Evolutionary conservation across 2,113 vertebrate genomes (phyloP).

Genomic region (Myotis yumanensis): DNA sequence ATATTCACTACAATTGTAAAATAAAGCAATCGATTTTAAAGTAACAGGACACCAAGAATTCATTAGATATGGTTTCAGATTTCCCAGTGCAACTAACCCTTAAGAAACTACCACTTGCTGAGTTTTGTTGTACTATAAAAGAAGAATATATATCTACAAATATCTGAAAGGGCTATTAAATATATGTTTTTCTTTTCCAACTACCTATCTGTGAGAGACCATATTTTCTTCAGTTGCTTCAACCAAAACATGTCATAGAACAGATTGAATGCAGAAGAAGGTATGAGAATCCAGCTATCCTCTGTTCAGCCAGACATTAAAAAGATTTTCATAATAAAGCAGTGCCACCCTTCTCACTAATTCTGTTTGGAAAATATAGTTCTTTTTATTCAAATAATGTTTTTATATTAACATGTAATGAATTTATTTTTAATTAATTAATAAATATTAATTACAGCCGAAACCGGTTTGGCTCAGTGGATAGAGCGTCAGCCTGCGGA

Average conservation of each 20-base stretch:
- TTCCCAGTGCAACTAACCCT: not conserved
- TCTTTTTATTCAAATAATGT: conserved; percentile 24
- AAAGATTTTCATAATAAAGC: conserved; percentile 14
- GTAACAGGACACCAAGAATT: not conserved
- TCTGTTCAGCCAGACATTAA: not conserved
- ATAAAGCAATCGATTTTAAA: conserved; percentile 2
- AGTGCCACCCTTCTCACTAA: not conserved
- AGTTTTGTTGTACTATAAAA: conserved; percentile 5
- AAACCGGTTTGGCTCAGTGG: no score
- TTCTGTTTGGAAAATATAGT: conserved; percentile 7
- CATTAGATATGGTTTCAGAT: not conserved
- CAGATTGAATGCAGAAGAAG: not conserved
- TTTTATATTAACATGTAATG: conserved; percentile 24
- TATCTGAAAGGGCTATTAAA: not conserved
- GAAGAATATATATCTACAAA: not conserved
- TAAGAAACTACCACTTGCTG: not conserved
- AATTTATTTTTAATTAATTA: not conserved
- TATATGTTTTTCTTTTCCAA: not conserved
- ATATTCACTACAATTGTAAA: not conserved
- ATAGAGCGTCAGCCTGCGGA: no score
- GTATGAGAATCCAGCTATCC: not conserved
- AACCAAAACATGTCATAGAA: not conserved
- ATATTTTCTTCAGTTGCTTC: not conserved
- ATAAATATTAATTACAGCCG: not conserved
- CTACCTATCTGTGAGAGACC: not conserved